Conservation (phyloP, 2,113 vertebrate species). For the Phainopepla nitens region DNA sequence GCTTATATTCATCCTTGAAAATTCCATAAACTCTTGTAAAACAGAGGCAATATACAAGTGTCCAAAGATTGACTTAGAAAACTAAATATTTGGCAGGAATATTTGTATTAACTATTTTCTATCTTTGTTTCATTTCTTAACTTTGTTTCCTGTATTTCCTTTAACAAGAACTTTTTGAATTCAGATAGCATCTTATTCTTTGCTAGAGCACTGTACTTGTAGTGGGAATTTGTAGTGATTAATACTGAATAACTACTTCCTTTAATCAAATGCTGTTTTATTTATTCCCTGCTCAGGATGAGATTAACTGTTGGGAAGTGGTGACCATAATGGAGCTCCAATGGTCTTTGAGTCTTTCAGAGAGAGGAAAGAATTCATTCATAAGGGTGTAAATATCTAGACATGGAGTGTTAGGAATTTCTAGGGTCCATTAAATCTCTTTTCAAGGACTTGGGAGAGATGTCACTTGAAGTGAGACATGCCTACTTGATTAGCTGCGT, state of each 20-base stretch:
- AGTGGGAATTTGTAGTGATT: background rate
- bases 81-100: background rate
- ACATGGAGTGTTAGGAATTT: background rate
- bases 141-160: background rate
- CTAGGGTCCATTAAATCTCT: background rate
- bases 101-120: background rate
- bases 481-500: background rate
- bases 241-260: background rate
- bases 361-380: background rate
- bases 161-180: background rate
- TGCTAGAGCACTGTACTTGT: background rate
- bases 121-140: background rate
- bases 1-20: background rate
- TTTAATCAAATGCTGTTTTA: background rate
- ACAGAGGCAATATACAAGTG: background rate
- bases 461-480: background rate
- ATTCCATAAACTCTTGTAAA: background rate
- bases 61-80: background rate
- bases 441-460: background rate
- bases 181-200: background rate
- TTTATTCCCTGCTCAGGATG: background rate
- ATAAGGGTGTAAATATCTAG: background rate
- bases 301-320: background rate
- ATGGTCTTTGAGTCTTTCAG: background rate
- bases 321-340: background rate